Base-by-base conservation (phyloP, 37 sponge, comb jelly and placozoan species). In the Diacarnus erythraeanus region DNA sequence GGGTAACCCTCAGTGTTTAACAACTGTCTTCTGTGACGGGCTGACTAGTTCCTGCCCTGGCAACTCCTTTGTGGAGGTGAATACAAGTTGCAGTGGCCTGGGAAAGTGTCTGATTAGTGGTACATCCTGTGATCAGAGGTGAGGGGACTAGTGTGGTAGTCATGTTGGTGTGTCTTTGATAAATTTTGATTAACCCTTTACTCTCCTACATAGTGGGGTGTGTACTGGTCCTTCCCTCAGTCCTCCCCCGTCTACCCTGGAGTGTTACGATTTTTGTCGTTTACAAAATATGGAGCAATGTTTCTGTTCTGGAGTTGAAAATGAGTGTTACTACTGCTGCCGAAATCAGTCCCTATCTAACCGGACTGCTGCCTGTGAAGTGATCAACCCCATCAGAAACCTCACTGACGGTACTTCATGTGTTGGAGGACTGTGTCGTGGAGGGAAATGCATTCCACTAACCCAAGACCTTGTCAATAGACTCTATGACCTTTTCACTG, bases 361-460 rank as follows among this genome's bases (percentile, higher is more conserved):
- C 41, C 12, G 2, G 22, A n/a, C 29, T 38, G 42, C 40, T 23
- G 42, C 37, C 3, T 72, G 43, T 77, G 59, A 5, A 29, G 10
- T 8, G 4, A 4, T 9, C 1, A 26, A 27, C 12, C 68, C 67
- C 9, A 4, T 26, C 5, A 58, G 23, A 2, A 0, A 6, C 9
- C 41, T 69, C 10, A 71, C 77, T 22, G 70, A 83, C 38, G 76
- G 84, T 1, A 65, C 69, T 23, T 69, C 76, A 9, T 83, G 84
- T 76, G 26, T 75, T n/a, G 84, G 84, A 58, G 84, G 84, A 58
- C n/a, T 76, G 37, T 83, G 84, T 69, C 57, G 69, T 6, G 34
- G 10, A 1, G 84, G 58, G 38, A 82, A n/a, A 23, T 85, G 86
- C 58, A 34, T 31, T 1, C 60, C 44, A 43, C n/a, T 64, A 3